Conservation (phyloP, 2,797 vertebrate genomes). For the Streptopelia turtur region DNA sequence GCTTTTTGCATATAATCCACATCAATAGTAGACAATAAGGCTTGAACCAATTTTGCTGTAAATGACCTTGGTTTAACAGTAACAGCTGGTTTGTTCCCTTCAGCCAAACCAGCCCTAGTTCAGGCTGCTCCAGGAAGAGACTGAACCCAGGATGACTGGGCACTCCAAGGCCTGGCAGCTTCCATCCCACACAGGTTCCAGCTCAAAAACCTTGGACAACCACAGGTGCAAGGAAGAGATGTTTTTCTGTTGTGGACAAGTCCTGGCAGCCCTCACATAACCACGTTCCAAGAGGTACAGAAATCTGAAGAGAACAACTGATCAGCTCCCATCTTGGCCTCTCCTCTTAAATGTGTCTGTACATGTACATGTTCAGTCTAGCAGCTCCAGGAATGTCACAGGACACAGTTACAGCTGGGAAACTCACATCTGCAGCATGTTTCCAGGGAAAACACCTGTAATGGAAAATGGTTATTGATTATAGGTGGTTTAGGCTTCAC, state of each 20-base stretch:
- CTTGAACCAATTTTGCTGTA: not conserved
- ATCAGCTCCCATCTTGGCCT: not conserved
- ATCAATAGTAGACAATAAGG: not conserved
- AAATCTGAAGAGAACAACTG: not conserved
- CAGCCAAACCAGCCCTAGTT: not conserved
- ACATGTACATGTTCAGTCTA: rapidly evolving
- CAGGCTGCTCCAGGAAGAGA: not conserved
- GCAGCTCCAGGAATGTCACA: not conserved
- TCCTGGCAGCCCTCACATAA: not conserved
- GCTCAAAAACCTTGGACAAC: not conserved
- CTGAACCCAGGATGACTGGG: not conserved
- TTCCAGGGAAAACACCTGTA: not conserved
- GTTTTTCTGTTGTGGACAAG: not conserved
- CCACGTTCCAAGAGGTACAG: rapidly evolving
- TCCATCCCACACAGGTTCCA: not conserved
- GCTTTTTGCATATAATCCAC: not conserved
- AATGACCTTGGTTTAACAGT: not conserved
- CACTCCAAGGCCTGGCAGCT: not conserved
- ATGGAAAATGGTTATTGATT: not conserved
- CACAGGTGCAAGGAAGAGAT: not conserved
- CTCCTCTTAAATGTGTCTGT: not conserved
- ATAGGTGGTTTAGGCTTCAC: not conserved
- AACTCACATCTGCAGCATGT: rapidly evolving
- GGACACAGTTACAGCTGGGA: rapidly evolving
- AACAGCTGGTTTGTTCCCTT: not conserved